Percentiles rank a stretch among this genome's conserved stretches.
These are phyloP conservation scores for Hydrophis major DNA, from an alignment of 2,797 vertebrate species.

Conservation along the genomic window DNA sequence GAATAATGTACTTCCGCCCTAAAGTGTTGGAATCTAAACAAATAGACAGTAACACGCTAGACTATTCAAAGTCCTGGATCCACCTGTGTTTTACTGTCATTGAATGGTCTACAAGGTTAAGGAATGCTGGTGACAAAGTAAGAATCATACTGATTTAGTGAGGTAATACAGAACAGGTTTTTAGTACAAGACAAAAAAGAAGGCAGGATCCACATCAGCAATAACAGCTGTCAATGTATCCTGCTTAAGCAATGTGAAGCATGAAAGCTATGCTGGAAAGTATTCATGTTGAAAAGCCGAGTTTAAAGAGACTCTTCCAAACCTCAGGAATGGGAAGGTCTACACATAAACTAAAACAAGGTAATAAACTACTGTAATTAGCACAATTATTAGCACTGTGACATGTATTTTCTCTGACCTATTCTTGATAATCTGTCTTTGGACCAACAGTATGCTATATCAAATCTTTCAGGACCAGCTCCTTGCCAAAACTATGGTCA, in stretches of 20 bases:
- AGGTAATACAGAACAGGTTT: constrained; percentile 59
- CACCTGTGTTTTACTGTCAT: constrained; percentile 63
- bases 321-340: constrained; percentile 22
- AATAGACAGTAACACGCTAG: not conserved
- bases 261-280: constrained; percentile 46
- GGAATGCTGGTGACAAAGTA: constrained; percentile 58
- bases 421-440: not conserved
- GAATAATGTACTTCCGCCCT: not conserved
- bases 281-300: constrained; percentile 31
- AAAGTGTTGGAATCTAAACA: not conserved
- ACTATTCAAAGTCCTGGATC: constrained; percentile 45
- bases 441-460: not conserved
- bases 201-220: constrained; percentile 44
- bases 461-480: no score
- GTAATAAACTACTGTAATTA: not conserved
- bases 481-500: no score
- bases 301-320: constrained; percentile 30
- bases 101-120: constrained; percentile 39
- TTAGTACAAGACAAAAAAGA: constrained; percentile 48
- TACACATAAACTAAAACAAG: constrained; percentile 11
- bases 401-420: not conserved
- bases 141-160: constrained; percentile 62
- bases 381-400: not conserved
- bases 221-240: constrained; percentile 57
- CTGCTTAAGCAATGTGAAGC: constrained; percentile 55